These are phyloP conservation scores for Phasianus colchicus DNA, from an alignment of 2,113 vertebrate genomes.

Conservation along the genomic window DNA sequence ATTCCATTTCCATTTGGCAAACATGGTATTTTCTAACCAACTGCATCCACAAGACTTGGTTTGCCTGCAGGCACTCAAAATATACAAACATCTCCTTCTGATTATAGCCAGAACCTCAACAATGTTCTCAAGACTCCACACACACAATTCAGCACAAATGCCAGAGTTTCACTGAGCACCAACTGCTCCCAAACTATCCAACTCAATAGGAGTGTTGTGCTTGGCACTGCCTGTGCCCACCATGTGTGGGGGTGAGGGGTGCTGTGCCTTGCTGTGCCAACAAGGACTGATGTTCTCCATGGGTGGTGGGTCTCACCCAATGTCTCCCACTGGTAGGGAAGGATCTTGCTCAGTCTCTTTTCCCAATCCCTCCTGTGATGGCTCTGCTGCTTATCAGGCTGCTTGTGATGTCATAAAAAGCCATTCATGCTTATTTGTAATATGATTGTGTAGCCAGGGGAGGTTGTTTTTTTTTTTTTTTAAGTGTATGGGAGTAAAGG, in stretches of 20 bases:
- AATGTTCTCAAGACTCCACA: not conserved
- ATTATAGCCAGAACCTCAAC: not conserved
- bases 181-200: not conserved
- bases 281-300: fast-evolving
- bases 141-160: not conserved
- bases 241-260: not conserved
- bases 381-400: not conserved
- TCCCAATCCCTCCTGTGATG: not conserved
- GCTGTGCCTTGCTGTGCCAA: not conserved
- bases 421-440: not conserved
- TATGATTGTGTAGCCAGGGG: not conserved
- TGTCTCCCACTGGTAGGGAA: not conserved
- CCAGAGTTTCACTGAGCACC: not conserved
- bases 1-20: not conserved
- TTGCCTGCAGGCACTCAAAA: not conserved
- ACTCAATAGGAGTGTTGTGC: not conserved
- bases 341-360: not conserved
- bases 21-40: not conserved
- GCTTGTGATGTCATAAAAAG: not conserved
- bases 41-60: not conserved
- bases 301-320: not conserved
- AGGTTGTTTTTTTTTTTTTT: not conserved
- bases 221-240: not conserved
- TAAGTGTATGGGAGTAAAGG: not conserved
- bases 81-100: not conserved